Base-by-base conservation (phyloP, 2,113 vertebrate genomes). In the Glaucidium brasilianum region DNA sequence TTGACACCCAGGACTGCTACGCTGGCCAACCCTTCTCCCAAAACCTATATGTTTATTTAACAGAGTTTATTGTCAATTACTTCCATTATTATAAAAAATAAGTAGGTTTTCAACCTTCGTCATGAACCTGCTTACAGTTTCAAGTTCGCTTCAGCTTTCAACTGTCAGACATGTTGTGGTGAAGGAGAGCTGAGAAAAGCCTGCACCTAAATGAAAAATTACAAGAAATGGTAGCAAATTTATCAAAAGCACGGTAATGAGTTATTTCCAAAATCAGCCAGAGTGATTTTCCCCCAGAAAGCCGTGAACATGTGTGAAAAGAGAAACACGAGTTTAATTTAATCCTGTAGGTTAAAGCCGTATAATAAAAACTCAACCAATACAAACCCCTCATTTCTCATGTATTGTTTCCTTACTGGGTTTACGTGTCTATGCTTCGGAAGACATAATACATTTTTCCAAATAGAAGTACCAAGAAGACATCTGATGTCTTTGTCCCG, bases 221-320 rank as follows among this genome's bases (percentile, higher is more conserved):
- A 35, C 32, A 47, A 84, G 3, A 80, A 60, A 71, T 16, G 2
- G 11, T 43, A 32, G 25, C 8, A 21, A 39, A 41, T 2, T 34
- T 53, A 60, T 23, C 26, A 35, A 81, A 77, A 74, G 3, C 4
- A 21, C 27, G 29, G 7, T 29, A 50, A 76, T 9, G 3, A 43
- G 69, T 84, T 77, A 35, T 92, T 81, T 66, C 45, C 14, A 17
- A 64, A 91, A 59, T 0, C 4, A 79, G 23, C 1, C 1, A 6
- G 56, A 32, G 7, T 10, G 5, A 15, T 90, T 81, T 81, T 58
- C 41, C 8, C 20, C 29, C 37, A 62, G 45, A 74, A 87, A 87
- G 9, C 10, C 20, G 2, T 32, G 23, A 37, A 69, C 1, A 0
- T 34, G 11, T 21, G 34, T 0, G 0, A 49, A 81, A 85, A 71